Evolutionary conservation across 2,888 invertebrate species (phyloP), one percentile per base, ranked within the genome.

Genomic region (Eupsilia transversa): DNA sequence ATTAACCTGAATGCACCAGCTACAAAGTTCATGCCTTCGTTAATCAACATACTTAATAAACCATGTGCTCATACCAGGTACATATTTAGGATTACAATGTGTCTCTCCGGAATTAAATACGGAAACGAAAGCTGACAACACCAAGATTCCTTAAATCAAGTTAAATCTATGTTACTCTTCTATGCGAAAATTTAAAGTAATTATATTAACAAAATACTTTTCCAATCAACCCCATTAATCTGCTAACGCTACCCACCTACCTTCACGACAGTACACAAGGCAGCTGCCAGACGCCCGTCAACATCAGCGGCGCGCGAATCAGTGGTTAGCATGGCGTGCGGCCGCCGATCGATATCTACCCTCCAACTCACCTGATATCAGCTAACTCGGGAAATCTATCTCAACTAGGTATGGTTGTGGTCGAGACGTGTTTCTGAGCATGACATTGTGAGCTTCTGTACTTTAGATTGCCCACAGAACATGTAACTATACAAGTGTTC

Each of bases 271-370:
- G 91, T 91, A 89, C 92, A 77, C 81, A 85, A 89, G 90, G 87
- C 92, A 92, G 91, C 90, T 91, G 93, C 88, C 91, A 91, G 92
- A 88, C 92, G 88, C 87, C 88, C 92, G 93, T 93, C 93, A 92
- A 89, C 90, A 92, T 85, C 82, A 86, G 90, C 84, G 91, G 88
- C 91, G 93, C 92, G 93, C 91, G 91, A 92, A 92, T 92, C 87
- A 86, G 92, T 84, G 89, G 89, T 90, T 89, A 88, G 85, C 80
- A 77, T 90, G 86, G 89, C 89, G 89, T 90, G 89, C 69, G 71
- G 72, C 3, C 66, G 17, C 20, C 90, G 92, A 92, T 93, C 93
- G 89, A 93, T 93, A 92, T 89, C 91, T 88, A 89, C 91, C 91
- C 92, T 86, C 75, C 46, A 33, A 23, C 46, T 17, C 86, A 70